Percentiles rank a stretch among this genome's conserved stretches.
Evolutionary conservation across 2,888 invertebrate species (phyloP).

Genomic region (Melinaea marsaeus): DNA sequence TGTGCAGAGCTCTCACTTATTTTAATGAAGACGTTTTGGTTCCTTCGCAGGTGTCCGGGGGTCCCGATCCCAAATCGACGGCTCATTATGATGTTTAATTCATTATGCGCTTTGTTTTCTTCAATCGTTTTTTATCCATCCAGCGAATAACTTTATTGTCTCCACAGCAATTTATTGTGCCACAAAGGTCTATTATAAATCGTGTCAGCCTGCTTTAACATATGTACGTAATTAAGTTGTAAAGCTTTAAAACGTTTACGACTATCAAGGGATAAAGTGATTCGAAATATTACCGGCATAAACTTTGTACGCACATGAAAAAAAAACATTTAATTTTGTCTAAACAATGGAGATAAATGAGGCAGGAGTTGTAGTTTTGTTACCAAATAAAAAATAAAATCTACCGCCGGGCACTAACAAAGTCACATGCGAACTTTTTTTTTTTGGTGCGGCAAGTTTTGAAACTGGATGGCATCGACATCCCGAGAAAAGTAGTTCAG

Average conservation of each 20-base stretch:
- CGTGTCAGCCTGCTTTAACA: constrained; percentile 65
- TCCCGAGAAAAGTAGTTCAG: constrained; percentile 53
- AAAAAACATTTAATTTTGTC: constrained; percentile 49
- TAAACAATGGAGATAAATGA: constrained; percentile 48
- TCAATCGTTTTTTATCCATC: constrained; percentile 53
- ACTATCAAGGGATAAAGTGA: constrained; percentile 50
- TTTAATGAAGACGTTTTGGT: constrained; percentile 74
- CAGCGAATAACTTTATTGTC: constrained; percentile 67
- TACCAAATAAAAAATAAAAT: constrained; percentile 34
- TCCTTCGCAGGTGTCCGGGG: constrained; percentile 64
- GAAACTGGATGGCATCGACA: constrained; percentile 49
- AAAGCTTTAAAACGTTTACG: constrained; percentile 65
- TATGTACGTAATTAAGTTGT: constrained; percentile 74
- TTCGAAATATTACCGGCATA: constrained; percentile 43
- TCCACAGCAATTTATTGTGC: constrained; percentile 62
- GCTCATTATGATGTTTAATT: constrained; percentile 72
- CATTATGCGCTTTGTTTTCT: constrained; percentile 75
- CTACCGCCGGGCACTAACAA: constrained; percentile 38
- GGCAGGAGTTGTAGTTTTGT: constrained; percentile 34
- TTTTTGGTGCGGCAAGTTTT: constrained; percentile 51
- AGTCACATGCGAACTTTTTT: constrained; percentile 39
- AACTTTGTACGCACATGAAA: constrained; percentile 39
- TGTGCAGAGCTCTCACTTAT: constrained; percentile 52
- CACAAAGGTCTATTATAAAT: constrained; percentile 70
- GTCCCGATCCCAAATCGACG: constrained; percentile 48